These are phyloP conservation scores for Ommatoiulus sabulosus DNA, from an alignment of 2,888 invertebrate genomes.

Conservation along the genomic window DNA sequence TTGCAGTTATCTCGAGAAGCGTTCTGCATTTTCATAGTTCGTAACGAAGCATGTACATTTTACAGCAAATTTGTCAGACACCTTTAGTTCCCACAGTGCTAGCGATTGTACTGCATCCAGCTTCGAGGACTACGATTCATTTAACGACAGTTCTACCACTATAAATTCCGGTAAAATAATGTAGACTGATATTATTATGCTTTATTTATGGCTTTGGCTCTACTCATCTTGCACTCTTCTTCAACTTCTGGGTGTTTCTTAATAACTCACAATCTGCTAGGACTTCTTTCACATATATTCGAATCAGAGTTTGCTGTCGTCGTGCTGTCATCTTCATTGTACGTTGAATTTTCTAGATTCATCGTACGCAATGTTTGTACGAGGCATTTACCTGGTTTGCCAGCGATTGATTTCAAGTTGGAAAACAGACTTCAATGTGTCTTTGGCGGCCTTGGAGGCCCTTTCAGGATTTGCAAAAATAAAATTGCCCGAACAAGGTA, in stretches of 20 bases:
- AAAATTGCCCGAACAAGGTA: constrained; percentile 90
- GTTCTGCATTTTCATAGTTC: not conserved
- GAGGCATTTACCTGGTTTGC: constrained; percentile 93
- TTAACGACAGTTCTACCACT: constrained; percentile 4
- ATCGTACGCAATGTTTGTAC: constrained; percentile 88
- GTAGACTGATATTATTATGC: not conserved
- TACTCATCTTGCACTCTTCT: not conserved
- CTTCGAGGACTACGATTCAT: constrained; percentile 61
- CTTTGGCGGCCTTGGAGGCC: constrained; percentile 91
- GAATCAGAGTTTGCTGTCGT: not conserved
- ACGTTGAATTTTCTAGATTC: constrained; percentile 73
- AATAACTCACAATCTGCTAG: not conserved
- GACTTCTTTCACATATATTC: not conserved
- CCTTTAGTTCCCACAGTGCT: constrained; percentile 64
- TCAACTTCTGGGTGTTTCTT: constrained; percentile 59
- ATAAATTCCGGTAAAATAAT: constrained; percentile 53
- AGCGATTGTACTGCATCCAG: constrained; percentile 62
- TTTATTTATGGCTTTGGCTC: not conserved
- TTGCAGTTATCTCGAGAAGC: not conserved
- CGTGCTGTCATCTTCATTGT: no score
- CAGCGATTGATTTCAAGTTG: constrained; percentile 95
- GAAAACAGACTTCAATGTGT: constrained; percentile 95
- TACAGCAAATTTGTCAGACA: constrained; percentile 62
- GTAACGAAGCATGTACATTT: constrained; percentile 39
- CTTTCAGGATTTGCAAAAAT: constrained; percentile 89